Conservation (phyloP, 2,797 vertebrate species). For the Lacerta agilis region DNA sequence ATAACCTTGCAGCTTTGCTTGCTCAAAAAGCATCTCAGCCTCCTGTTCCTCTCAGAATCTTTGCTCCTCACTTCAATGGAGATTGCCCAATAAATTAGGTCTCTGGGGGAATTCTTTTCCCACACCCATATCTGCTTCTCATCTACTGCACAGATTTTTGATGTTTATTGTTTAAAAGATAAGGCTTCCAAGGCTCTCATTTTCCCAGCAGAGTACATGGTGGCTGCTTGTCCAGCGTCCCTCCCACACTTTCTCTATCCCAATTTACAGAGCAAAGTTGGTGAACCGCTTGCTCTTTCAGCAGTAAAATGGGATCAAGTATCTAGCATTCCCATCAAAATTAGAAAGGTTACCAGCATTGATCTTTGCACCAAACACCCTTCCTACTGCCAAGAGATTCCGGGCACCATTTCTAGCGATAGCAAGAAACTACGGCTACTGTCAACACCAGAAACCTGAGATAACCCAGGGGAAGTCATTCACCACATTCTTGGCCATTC, state of each 20-base stretch:
- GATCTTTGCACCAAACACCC: constrained; percentile 18
- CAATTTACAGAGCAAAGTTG: accelerated
- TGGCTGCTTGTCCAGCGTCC: neutral
- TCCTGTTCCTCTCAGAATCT: constrained; percentile 55
- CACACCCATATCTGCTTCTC: constrained; percentile 27
- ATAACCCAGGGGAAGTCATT: constrained; percentile 34
- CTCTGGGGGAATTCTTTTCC: neutral
- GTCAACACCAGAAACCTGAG: constrained; percentile 6
- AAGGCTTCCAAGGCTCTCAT: neutral
- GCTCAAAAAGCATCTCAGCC: constrained; percentile 42
- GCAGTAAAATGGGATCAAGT: neutral
- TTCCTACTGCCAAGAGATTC: neutral
- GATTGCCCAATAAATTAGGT: constrained; percentile 7
- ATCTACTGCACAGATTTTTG: neutral
- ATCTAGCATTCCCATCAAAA: neutral
- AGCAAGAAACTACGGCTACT: neutral
- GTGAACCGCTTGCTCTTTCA: constrained; percentile 10
- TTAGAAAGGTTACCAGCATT: neutral
- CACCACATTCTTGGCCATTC: neutral
- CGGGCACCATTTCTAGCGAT: constrained; percentile 21
- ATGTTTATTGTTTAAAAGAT: neutral
- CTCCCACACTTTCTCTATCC: neutral
- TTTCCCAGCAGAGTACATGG: neutral
- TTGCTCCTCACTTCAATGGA: neutral
- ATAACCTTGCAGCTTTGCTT: neutral